Conservation (phyloP, 2,797 vertebrate species). For the Sebastolobus alascanus region DNA sequence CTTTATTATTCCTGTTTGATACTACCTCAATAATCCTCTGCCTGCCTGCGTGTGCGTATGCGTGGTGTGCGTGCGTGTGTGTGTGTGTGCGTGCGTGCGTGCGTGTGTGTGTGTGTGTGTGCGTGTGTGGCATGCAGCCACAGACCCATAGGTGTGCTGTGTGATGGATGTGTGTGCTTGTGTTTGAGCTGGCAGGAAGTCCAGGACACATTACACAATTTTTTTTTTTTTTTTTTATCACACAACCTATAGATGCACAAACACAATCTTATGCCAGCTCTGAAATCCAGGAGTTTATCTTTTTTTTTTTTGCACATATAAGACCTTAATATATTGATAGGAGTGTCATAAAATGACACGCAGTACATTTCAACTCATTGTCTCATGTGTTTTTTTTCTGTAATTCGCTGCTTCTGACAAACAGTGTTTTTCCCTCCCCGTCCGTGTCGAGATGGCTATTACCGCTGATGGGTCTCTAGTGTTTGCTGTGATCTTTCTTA, state of each 20-base stretch:
- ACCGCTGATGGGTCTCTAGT: conserved; percentile 79
- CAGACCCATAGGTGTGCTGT: conserved; percentile 75
- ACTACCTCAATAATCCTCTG: conserved; percentile 87
- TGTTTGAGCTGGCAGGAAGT: conserved; percentile 68
- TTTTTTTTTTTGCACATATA: conserved; percentile 40
- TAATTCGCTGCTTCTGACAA: conserved; percentile 64
- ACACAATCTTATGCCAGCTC: conserved; percentile 16
- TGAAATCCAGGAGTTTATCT: conserved; percentile 31
- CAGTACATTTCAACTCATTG: conserved; percentile 49
- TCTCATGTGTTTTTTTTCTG: conserved; percentile 55
- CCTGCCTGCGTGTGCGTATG: conserved; percentile 54
- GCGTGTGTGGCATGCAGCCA: conserved; percentile 63
- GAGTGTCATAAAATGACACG: conserved; percentile 40
- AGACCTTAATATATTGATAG: conserved; percentile 30
- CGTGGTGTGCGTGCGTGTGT: conserved; percentile 36
- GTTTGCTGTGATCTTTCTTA: conserved; percentile 81
- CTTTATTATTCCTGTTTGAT: conserved; percentile 97
- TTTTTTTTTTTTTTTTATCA: conserved; percentile 34
- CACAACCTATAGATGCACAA: conserved; percentile 58
- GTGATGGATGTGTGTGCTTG: conserved; percentile 77
- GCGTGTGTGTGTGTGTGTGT: conserved; percentile 42
- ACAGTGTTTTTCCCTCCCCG: conserved; percentile 22
- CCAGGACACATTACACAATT: conserved; percentile 68
- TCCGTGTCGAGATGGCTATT: conserved; percentile 72
- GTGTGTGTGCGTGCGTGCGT: conserved; percentile 43